Conservation (phyloP, 2,797 vertebrate species). For the Melanotaenia maccullochi region DNA sequence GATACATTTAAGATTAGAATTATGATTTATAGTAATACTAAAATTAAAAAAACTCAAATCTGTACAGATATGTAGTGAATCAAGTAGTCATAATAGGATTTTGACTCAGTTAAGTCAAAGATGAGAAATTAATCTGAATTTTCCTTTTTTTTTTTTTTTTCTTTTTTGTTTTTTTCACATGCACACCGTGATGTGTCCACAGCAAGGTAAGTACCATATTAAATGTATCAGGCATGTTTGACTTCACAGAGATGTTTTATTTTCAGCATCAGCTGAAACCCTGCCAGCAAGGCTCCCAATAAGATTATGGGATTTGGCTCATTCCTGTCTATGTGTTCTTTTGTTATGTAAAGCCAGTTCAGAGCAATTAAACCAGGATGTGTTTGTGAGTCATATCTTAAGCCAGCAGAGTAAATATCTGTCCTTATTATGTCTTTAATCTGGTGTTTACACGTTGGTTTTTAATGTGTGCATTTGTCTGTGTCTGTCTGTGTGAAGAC, state of each 20-base stretch:
- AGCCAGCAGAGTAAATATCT: slow-evolving; percentile 43
- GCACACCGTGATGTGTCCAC: slow-evolving; percentile 14
- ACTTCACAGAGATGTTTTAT: slow-evolving; percentile 4
- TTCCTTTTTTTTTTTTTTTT: slow-evolving; percentile 1
- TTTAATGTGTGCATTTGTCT: slow-evolving; percentile 20
- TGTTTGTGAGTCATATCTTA: slow-evolving; percentile 43
- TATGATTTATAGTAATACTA: too few relatives aligned
- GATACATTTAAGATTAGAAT: too few relatives aligned
- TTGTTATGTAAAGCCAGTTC: slow-evolving; percentile 32
- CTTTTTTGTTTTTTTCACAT: slow-evolving; percentile 5
- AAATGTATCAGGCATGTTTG: not conserved
- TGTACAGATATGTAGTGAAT: too few relatives aligned
- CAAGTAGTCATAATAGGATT: not conserved
- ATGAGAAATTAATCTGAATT: slow-evolving; percentile 20
- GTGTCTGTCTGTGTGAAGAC: slow-evolving; percentile 46
- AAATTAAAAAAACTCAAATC: too few relatives aligned
- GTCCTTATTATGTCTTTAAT: slow-evolving; percentile 42
- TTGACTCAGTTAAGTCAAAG: not conserved
- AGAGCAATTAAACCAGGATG: slow-evolving; percentile 57
- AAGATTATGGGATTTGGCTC: slow-evolving; percentile 41
- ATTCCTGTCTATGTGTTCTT: slow-evolving; percentile 20
- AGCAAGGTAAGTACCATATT: slow-evolving; percentile 69
- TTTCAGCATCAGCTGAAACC: slow-evolving; percentile 15
- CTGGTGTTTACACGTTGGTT: slow-evolving; percentile 38
- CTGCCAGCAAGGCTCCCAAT: slow-evolving; percentile 19